phyloP scores from a whole-genome alignment of 2,888 invertebrate genomes.

The Marasmarcha lunaedactyla region DNA sequence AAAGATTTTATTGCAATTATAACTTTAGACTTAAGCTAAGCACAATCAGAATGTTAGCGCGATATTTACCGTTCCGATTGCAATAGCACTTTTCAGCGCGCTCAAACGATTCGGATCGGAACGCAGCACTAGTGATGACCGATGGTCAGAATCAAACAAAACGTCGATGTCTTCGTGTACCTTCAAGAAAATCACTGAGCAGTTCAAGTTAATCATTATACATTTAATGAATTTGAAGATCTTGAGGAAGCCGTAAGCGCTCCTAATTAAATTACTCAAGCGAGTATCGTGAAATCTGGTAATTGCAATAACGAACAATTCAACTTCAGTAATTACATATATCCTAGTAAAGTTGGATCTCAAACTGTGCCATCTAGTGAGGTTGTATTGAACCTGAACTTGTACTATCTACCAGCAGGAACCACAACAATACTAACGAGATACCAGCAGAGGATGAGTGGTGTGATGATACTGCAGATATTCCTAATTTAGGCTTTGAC shows the following conservation, averaged over 20 bases:
- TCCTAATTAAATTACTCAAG: conserved; percentile 4
- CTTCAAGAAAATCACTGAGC: conserved; percentile 2
- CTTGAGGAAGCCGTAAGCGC: conserved; percentile 3
- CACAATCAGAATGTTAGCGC: too few relatives aligned
- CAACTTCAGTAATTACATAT: neutral
- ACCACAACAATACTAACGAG: conserved; percentile 1
- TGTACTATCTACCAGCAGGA: conserved; percentile 4
- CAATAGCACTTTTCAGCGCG: too few relatives aligned
- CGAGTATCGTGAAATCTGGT: conserved; percentile 2
- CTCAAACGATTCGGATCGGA: too few relatives aligned
- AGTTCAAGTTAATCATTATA: conserved; percentile 3
- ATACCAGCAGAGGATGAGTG: conserved; percentile 5
- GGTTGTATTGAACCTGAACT: conserved; percentile 2
- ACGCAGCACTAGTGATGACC: conserved; percentile 4
- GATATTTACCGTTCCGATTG: too few relatives aligned
- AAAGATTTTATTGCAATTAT: too few relatives aligned
- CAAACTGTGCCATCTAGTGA: neutral
- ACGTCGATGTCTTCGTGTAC: conserved; percentile 4
- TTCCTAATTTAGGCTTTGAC: conserved; percentile 6
- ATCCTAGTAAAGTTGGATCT: too few relatives aligned
- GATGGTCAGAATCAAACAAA: conserved; percentile 4
- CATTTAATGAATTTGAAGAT: conserved; percentile 6
- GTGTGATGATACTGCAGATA: conserved; percentile 4
- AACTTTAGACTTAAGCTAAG: too few relatives aligned
- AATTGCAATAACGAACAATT: conserved; percentile 1